Evolutionary conservation across 2,888 invertebrate species (phyloP), one percentile per base, ranked within the genome.

Genomic region (Meliscaeva auricollis): DNA sequence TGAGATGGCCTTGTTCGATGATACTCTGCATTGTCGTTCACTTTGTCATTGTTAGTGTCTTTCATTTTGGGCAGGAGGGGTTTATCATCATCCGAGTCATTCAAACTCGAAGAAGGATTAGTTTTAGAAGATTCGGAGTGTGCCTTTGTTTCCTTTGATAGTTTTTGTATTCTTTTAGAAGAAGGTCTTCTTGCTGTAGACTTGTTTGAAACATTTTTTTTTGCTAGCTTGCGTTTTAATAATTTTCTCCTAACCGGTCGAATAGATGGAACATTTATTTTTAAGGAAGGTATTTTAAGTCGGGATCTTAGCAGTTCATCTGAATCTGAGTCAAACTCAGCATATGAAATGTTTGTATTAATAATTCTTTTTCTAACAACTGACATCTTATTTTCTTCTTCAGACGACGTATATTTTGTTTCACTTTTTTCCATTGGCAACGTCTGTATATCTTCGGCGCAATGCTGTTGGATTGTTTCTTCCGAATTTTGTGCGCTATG

Each of bases 21-120:
- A 32, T 20, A 3, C 7, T 20, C 32, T 17, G 30, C n/a, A 20
- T 13, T 3, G 2, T 8, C 6, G n/a, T 8, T 15, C 4, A 30
- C 22, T 9, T 52, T 30, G 0, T 58, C 35, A 15, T 11, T 22
- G 7, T 58, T n/a, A n/a, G 38, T 2, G 20, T 58, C 38, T 17
- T 41, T 41, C 1, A 44, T 15, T 44, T 26, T 44, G 9, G 62
- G 6, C 1, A 9, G 9, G 4, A 64, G 30, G 13, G 64, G 64
- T 32, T 32, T 17, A 30, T 64, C 64, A 46, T 46, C 64, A 7
- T 64, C 64, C 5, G 46, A 64, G 7, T 64, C 64, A 32, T 64
- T 64, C 1, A 30, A 30, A 7, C 46, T 32, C 1, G 64, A 46
- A 2, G 17, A 46, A 46, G 32, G 1, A 32, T 48, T 32, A 13